Evolutionary conservation across 2,888 invertebrate species (phyloP), one percentile per base, ranked within the genome.

Genomic region (Dorcus hopei): DNA sequence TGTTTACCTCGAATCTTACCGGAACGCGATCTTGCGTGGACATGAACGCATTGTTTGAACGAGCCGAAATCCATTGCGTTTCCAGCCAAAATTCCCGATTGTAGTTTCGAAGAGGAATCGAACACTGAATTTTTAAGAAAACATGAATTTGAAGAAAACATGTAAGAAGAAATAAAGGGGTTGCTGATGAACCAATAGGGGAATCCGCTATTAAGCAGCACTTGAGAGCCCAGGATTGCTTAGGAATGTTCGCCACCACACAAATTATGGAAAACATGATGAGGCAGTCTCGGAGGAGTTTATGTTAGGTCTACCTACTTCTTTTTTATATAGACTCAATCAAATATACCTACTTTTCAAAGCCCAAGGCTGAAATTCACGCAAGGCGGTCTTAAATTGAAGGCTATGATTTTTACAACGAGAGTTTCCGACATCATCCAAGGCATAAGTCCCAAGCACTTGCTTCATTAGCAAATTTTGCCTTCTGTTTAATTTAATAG

Each of bases 61-160:
- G 78, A 77, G 6, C 82, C 82, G 26, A 79, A 68, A 58, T 80
- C 78, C 14, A 76, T 70, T 6, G 76, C 59, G 62, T 81, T 80
- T 0, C 81, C 81, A 9, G 69, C 60, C 4, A 81, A 64, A 11
- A 82, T 61, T 3, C 81, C 81, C 7, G 77, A 72, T 38, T 79
- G 81, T 1, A 80, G 62, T 67, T 81, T 82, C 2, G 81, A 79
- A 3, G 79, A 79, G 1, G 82, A 72, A 66, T 82, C 82, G 26
- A 80, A 64, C 81, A 82, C 82, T 82, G 66, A 41, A 58, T 47
- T 40, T 9, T 14, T 6, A 33, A 33, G 26, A 7, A 33, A 33
- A 33, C 26, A 7, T 5, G 3, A 33, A 5, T 33, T 4, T 33
- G 3, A 33, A 33, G 6, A 6, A 7, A 6, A 4, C 6, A 33